Conservation (phyloP, 2,113 vertebrate genomes). For the Oceanites oceanicus region DNA sequence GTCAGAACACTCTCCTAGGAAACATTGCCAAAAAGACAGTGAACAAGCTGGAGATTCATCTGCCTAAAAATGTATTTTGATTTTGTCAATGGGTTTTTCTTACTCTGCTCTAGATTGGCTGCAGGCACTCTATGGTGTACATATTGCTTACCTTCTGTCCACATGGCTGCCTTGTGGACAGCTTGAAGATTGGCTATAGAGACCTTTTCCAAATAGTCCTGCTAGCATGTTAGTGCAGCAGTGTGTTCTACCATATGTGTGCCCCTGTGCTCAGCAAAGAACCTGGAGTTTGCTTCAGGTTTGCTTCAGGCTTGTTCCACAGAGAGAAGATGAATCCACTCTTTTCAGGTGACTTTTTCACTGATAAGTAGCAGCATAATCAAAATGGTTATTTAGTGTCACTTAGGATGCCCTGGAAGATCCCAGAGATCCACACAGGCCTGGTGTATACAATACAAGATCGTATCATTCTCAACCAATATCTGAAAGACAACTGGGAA, state of each 20-base stretch:
- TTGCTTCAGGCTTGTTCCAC: not conserved
- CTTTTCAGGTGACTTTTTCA: not conserved
- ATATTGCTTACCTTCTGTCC: not conserved
- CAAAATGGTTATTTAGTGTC: not conserved
- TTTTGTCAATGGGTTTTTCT: not conserved
- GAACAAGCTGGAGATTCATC: not conserved
- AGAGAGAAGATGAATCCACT: not conserved
- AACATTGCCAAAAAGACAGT: not conserved
- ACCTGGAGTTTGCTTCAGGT: not conserved
- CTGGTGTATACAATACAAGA: not conserved
- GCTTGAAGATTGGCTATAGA: not conserved
- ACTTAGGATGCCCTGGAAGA: not conserved
- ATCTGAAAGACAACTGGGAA: not conserved
- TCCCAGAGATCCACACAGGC: not conserved
- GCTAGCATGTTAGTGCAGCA: not conserved
- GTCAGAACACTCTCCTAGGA: not conserved
- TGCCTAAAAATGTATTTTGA: not conserved
- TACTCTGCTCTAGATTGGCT: not conserved
- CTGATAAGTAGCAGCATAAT: not conserved
- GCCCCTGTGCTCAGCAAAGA: not conserved
- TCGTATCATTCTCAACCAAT: rapidly evolving
- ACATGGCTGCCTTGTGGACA: not conserved
- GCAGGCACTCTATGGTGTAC: not conserved
- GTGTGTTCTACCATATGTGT: not conserved
- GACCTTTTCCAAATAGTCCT: not conserved